Conservation (phyloP, 2,888 invertebrate species). For the Pachycephus smyrnensis region DNA sequence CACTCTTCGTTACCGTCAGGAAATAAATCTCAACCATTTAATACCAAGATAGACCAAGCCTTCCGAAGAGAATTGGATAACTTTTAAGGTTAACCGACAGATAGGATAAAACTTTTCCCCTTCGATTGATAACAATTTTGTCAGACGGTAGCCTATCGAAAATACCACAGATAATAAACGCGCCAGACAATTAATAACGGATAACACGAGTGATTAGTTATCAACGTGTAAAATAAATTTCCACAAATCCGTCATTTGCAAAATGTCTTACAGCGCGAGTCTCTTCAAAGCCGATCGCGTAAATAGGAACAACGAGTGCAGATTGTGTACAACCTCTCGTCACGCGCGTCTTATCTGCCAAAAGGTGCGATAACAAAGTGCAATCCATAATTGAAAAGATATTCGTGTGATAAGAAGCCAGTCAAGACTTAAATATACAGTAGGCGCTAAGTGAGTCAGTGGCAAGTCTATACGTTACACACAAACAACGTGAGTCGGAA, state of each 20-base stretch:
- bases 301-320: not conserved
- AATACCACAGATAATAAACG: not conserved
- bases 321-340: not conserved
- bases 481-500: not conserved
- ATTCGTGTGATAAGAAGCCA: not conserved
- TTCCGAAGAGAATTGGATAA: not conserved
- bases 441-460: not conserved
- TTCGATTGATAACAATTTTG: not conserved
- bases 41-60: not conserved
- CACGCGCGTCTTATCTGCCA: not conserved
- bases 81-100: not conserved
- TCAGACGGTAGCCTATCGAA: not conserved
- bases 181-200: not conserved
- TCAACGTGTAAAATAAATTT: not conserved
- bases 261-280: not conserved
- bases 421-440: too few species aligned
- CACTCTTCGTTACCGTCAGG: not conserved
- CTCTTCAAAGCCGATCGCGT: too few species aligned
- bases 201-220: not conserved
- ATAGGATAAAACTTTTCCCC: not conserved
- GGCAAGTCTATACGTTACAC: too few species aligned
- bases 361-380: not conserved
- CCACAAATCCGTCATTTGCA: not conserved
- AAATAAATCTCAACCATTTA: not conserved
- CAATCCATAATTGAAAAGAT: not conserved